A percentile compares a stretch with the other conserved stretches of the same genome.
Evolutionary conservation across 2,888 invertebrate species (phyloP).

Genomic region (Lampropteryx suffumata): DNA sequence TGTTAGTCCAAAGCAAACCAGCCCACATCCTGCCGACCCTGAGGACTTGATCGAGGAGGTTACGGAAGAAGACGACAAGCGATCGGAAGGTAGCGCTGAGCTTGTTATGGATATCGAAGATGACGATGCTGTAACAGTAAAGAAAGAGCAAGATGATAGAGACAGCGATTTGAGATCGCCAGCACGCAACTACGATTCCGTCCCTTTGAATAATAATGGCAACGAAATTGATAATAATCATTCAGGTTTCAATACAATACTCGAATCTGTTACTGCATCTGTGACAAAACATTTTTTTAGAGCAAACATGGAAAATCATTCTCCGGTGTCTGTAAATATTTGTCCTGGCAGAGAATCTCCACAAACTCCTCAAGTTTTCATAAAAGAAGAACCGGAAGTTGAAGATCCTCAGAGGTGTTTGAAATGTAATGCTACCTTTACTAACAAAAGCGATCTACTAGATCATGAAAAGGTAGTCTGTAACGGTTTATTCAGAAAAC

Average conservation of each 20-base stretch:
- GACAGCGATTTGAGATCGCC: slow-evolving; percentile 52
- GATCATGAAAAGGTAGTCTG: slow-evolving; percentile 88
- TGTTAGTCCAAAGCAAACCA: slow-evolving; percentile 55
- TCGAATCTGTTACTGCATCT: slow-evolving; percentile 88
- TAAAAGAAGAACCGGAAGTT: slow-evolving; percentile 70
- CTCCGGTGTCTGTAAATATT: slow-evolving; percentile 79
- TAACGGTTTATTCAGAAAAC: slow-evolving; percentile 82
- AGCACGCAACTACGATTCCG: slow-evolving; percentile 56
- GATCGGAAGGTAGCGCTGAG: slow-evolving; percentile 82
- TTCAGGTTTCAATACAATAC: slow-evolving; percentile 86
- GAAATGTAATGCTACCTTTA: slow-evolving; percentile 83
- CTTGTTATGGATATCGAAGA: slow-evolving; percentile 88
- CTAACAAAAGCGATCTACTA: slow-evolving; percentile 83
- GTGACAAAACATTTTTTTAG: slow-evolving; percentile 89
- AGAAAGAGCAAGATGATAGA: slow-evolving; percentile 69
- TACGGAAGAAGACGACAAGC: slow-evolving; percentile 82
- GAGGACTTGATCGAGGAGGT: slow-evolving; percentile 85
- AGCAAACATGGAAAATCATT: slow-evolving; percentile 86
- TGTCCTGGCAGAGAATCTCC: slow-evolving; percentile 66
- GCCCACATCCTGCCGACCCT: slow-evolving; percentile 69
- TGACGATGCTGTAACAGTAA: slow-evolving; percentile 74
- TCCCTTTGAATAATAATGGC: slow-evolving; percentile 58
- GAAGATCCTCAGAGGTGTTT: slow-evolving; percentile 77
- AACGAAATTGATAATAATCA: slow-evolving; percentile 74
- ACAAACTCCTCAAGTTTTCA: slow-evolving; percentile 50